Conservation (phyloP, 2,797 vertebrate species). For the Silurus lanzhouensis region DNA sequence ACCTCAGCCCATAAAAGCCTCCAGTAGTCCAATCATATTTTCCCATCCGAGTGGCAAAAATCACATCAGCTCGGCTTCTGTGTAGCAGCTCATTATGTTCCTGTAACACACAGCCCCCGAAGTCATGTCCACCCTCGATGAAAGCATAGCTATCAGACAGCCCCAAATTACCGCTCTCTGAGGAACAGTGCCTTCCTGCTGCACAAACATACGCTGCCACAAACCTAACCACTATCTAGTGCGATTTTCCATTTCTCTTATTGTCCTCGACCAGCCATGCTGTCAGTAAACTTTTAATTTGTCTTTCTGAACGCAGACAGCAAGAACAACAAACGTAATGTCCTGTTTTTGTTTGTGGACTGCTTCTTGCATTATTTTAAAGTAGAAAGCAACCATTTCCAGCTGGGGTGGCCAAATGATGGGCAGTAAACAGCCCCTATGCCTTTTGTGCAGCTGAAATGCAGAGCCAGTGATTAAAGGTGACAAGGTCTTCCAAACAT, state of each 20-base stretch:
- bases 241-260: not conserved
- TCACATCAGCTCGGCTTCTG: constrained; percentile 12
- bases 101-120: not conserved
- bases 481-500: not conserved
- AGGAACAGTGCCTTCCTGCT: not conserved
- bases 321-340: not conserved
- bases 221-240: constrained; percentile 15
- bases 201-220: not conserved
- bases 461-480: not conserved
- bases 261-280: not conserved
- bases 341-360: constrained; percentile 10
- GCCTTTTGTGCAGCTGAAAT: constrained; percentile 2
- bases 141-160: constrained; percentile 30
- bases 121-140: constrained; percentile 55
- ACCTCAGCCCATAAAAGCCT: not conserved
- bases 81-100: constrained; percentile 18
- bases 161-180: constrained; percentile 22
- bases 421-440: constrained; percentile 24
- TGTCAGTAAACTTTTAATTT: constrained; percentile 11
- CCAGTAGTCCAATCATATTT: not conserved
- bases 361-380: constrained; percentile 28
- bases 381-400: constrained; percentile 33
- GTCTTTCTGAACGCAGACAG: not conserved
- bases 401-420: constrained; percentile 44
- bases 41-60: not conserved